Evolutionary conservation across 2,797 vertebrate species (phyloP).

Genomic region (Bothrops alternatus): DNA sequence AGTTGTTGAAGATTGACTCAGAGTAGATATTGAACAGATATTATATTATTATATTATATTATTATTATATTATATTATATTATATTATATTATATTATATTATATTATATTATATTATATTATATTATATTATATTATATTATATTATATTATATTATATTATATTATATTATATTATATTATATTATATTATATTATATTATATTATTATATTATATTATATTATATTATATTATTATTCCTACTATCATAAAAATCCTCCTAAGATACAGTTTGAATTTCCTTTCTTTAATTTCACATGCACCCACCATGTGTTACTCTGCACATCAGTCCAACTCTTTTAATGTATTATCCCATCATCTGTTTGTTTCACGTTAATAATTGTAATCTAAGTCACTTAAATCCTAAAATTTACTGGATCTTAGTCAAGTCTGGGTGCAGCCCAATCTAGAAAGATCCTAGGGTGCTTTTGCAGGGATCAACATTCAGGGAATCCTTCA

Average conservation of each 20-base stretch:
- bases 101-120: no score
- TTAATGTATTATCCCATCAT: background rate
- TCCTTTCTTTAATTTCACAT: background rate
- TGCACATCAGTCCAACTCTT: background rate
- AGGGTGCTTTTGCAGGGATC: background rate
- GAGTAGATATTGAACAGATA: no score
- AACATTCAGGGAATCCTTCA: background rate
- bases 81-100: no score
- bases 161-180: no score
- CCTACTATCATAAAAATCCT: background rate
- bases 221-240: background rate
- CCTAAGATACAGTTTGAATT: background rate
- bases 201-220: no score
- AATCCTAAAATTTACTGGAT: background rate
- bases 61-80: no score
- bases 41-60: no score
- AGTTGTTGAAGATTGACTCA: no score
- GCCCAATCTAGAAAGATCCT: background rate
- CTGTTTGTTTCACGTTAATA: background rate
- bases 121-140: no score
- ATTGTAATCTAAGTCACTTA: background rate
- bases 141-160: no score
- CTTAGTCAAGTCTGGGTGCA: background rate
- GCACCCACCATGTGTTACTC: background rate
- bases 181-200: no score